Conservation (phyloP, 2,113 vertebrate species). For the Eulemur rufifrons region DNA sequence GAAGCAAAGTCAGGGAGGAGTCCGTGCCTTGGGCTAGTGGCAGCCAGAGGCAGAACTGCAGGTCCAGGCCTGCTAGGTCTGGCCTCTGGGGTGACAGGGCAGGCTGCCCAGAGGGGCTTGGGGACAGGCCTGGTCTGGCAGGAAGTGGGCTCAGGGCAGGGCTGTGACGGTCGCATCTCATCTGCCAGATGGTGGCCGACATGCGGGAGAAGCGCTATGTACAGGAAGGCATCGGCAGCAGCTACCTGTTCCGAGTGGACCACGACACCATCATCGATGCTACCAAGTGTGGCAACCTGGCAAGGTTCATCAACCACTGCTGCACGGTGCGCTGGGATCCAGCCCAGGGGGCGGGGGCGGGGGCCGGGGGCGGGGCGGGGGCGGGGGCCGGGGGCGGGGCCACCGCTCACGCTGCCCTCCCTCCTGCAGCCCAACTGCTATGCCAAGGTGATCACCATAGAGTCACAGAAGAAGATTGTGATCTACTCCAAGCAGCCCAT, state of each 20-base stretch:
- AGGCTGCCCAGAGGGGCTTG: not conserved
- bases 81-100: not conserved
- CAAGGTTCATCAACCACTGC: slow-evolving; percentile 96
- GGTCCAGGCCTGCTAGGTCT: not conserved
- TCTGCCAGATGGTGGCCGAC: slow-evolving; percentile 92
- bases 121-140: not conserved
- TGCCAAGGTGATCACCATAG: slow-evolving; percentile 97
- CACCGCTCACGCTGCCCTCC: not conserved
- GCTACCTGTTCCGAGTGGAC: slow-evolving; percentile 95
- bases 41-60: not conserved
- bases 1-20: not conserved
- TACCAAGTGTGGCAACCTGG: slow-evolving; percentile 94
- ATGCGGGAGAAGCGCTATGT: slow-evolving; percentile 94
- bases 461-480: slow-evolving; percentile 97
- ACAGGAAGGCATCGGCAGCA: slow-evolving; percentile 95
- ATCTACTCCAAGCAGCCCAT: slow-evolving; percentile 98
- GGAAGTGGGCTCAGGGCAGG: not conserved
- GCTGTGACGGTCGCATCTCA: rapidly evolving
- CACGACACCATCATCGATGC: slow-evolving; percentile 97
- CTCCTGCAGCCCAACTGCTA: slow-evolving; percentile 93
- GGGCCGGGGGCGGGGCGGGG: rapidly evolving
- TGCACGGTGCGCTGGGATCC: slow-evolving; percentile 88
- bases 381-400: rapidly evolving
- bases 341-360: rapidly evolving
- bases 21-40: not conserved